Evolutionary conservation across 2,888 invertebrate species (phyloP), one percentile per base, ranked within the genome.

Genomic region (Xestia rhomboidea): DNA sequence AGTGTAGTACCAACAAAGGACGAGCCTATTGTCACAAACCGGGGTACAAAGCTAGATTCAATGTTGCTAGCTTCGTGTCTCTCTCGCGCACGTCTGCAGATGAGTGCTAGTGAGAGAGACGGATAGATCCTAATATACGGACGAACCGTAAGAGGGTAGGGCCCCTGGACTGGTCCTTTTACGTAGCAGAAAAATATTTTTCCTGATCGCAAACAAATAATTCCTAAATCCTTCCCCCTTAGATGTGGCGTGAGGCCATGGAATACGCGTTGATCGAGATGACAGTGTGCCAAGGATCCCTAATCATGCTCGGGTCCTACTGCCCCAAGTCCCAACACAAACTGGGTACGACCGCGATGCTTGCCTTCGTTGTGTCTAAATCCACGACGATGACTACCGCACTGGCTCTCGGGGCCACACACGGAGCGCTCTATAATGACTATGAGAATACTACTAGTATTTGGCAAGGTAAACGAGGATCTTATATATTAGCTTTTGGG

Each of bases 171-270:
- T n/a, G n/a, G n/a, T n/a, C n/a, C 34, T 34, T 2, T 4, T 34
- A 34, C 0, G 34, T 34, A 34, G 8, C 30, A 18, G 18, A 8
- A 60, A 60, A 30, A 30, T 60, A 30, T 30, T 60, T 21, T 21
- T 60, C 30, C 27, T 57, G 15, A 62, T 34, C 3, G 27, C 21
- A n/a, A 13, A 63, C 1, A 30, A 21, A 60, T 62, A 4, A 34
- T 30, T 62, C 10, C 10, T 24, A 15, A n/a, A 38, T 7, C 18
- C 6, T 15, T 41, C 41, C 4, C 15, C 57, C 30, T 21, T n/a
- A 96, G 96, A 93, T 97, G 62, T 97, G 96, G 96, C 93, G 94
- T 0, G 93, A 95, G 64, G 96, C 97, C 2, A 87, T 95, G 38
- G 96, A 96, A 83, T 96, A 94, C 81, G 88, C 95, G 0, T 89